Evolutionary conservation across 2,113 vertebrate genomes (phyloP).

Genomic region (Nesoenas mayeri): DNA sequence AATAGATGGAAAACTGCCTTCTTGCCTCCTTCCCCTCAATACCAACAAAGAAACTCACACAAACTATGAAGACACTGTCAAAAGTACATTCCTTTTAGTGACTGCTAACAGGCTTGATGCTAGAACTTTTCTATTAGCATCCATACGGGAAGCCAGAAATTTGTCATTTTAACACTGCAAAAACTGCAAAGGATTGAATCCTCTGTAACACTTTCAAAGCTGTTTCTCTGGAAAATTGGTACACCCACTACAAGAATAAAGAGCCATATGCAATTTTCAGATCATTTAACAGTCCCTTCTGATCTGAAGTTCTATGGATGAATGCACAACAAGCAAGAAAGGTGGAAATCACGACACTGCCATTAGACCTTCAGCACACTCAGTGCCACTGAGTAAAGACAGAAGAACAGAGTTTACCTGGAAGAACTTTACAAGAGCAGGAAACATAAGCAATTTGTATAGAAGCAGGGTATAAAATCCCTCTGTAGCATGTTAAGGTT

Average conservation of each 20-base stretch:
- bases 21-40: background rate
- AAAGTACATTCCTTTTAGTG: background rate
- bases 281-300: background rate
- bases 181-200: background rate
- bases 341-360: background rate
- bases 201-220: background rate
- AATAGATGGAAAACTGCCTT: background rate
- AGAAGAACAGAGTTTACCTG: background rate
- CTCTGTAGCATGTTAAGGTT: background rate
- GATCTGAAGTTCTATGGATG: background rate
- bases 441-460: background rate
- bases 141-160: background rate
- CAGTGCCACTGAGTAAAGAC: background rate
- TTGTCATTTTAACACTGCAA: background rate
- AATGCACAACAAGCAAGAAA: background rate
- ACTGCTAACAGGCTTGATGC: background rate
- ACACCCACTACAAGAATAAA: background rate
- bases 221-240: background rate
- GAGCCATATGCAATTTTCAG: background rate
- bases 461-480: background rate
- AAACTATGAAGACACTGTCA: background rate
- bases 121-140: background rate
- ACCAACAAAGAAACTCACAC: background rate
- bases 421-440: background rate
- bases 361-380: background rate